Base-by-base conservation (phyloP, 2,113 vertebrate species). In the Cavia porcellus region DNA sequence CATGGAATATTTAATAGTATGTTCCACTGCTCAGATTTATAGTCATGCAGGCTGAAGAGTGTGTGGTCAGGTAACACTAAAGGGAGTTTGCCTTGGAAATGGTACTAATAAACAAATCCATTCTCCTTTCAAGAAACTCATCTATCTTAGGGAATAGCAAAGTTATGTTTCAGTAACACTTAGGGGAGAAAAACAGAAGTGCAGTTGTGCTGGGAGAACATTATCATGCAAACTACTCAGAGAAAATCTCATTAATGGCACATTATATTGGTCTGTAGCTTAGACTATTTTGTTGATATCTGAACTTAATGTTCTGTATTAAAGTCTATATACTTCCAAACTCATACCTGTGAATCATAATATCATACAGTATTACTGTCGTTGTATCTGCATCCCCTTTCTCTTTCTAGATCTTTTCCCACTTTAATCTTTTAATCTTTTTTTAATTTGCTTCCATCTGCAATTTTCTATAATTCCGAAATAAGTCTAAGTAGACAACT, bases 401-500 rank as follows among this genome's bases (percentile, higher is more conserved):
- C 72, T 74, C 38, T 80, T 96, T 81, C 11, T 22, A 92, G 86
- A 75, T 75, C 50, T 52, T 90, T 87, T 13, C 57, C 25, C 24
- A 42, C 47, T 68, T 87, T 97, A 96, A 87, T 28, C 17, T 90
- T 97, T 96, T 95, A 92, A 95, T 95, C 68, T 98, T 94, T 95
- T 95, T 97, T 97, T 6, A 86, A 97, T 96, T 97, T 95, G 38
- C 42, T 93, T 77, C 84, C 92, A 98, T 98, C 96, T 97, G 95
- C 79, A 96, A 94, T 96, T 97, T 97, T 93, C 85, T 96, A 7
- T 95, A 97, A 98, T 97, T 98, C 96, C 97, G 95, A 93, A 97
- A 96, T 93, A 97, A 98, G 89, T 59, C 93, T 97, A 98, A 96
- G 84, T 32, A 96, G 90, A 94, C 38, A 77, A 82, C 81, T 98